Evolutionary conservation across 2,888 invertebrate genomes (phyloP).

Genomic region (Metallyticus violacea): DNA sequence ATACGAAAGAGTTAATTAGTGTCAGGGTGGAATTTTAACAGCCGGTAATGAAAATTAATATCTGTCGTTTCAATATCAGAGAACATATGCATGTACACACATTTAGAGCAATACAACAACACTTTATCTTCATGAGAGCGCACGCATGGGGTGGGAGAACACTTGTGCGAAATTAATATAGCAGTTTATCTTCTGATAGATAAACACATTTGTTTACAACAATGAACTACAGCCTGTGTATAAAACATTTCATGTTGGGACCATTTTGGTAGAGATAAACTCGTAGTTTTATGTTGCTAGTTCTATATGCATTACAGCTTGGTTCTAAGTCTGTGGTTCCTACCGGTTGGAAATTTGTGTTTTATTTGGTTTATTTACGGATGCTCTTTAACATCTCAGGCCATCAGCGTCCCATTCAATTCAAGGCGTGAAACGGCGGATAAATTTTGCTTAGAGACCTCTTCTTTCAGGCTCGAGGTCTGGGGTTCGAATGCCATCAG

Average conservation of each 20-base stretch:
- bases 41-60: neutral
- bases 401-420: too few species aligned
- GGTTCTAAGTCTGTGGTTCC: too few species aligned
- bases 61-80: neutral
- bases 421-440: too few species aligned
- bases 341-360: too few species aligned
- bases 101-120: too few species aligned
- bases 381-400: too few species aligned
- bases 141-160: fast-evolving
- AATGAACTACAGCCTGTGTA: neutral
- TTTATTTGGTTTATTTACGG: too few species aligned
- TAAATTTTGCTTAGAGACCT: too few species aligned
- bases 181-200: neutral
- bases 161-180: neutral
- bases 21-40: neutral
- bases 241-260: too few species aligned
- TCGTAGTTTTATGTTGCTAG: neutral
- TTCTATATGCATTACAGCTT: too few species aligned
- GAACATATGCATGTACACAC: neutral
- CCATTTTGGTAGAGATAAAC: neutral
- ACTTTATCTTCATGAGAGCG: neutral
- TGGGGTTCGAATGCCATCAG: too few species aligned
- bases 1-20: neutral
- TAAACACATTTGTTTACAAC: neutral
- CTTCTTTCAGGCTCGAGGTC: too few species aligned